Base-by-base conservation (phyloP, 2,113 vertebrate species). In the Ceyx margarethae region DNA sequence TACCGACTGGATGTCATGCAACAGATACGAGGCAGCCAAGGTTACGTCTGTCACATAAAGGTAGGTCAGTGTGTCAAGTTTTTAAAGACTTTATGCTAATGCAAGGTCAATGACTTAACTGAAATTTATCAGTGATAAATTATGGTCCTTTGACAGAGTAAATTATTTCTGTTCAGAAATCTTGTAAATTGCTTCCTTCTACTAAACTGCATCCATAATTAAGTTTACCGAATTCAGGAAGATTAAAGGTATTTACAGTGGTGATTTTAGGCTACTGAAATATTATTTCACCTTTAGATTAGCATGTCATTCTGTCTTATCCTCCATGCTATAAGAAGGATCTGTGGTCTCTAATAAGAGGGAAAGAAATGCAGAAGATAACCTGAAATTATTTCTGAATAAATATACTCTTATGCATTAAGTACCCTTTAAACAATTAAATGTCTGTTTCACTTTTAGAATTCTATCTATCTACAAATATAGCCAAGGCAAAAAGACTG, bases 11-110 rank as follows among this genome's bases (percentile, higher is more conserved):
- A 76, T 95, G 93, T 64, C 96, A 92, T 8, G 50, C 97, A 9
- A 85, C 96, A 40, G 97, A 97, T 42, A 97, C 94, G 7, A 89
- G 96, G 54, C 97, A 97, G 56, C 98, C 98, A 57, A 97, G 98
- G 85, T 81, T 98, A 81, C 98, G 98, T 57, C 97, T 98, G 91
- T 97, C 98, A 76, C 97, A 98, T 93, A 98, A 98, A 98, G 98
- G 98, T 99, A 98, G 96, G 98, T 96, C 96, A 92, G 87, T 92
- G 74, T 95, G 94, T 73, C 86, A 82, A 87, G 76, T 85, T 87
- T 94, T 71, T 53, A 64, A 69, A 82, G 83, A 50, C 76, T 95
- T 92, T 81, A 42, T 89, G 51, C 46, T 94, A 87, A 68, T 75
- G 11, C n/a, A 67, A 87, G 68, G 89, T 85, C 81, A 77, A 46